Conservation (phyloP, 2,888 invertebrate genomes). For the Cantharis nigra region DNA sequence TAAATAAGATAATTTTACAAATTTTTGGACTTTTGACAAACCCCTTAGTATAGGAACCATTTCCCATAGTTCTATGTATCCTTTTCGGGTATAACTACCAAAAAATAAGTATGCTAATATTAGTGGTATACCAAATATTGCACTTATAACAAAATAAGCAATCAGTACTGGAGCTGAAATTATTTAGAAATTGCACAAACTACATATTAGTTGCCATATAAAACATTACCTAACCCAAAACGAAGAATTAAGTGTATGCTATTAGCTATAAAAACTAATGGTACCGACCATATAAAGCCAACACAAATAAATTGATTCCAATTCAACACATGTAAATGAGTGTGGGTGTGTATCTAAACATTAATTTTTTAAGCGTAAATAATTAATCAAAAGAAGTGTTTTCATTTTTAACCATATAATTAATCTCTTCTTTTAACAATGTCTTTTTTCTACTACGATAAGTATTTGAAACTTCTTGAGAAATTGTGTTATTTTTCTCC, state of each 20-base stretch:
- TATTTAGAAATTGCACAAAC: neutral
- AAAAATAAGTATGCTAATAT: neutral
- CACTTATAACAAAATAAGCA: neutral
- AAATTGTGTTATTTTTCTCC: neutral
- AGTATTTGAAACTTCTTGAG: neutral
- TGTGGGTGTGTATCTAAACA: neutral
- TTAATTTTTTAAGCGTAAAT: too few species aligned
- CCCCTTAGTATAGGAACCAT: conserved; percentile 6
- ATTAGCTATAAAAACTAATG: neutral
- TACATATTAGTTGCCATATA: neutral
- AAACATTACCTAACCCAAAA: neutral
- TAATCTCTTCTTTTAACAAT: neutral
- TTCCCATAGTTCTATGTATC: conserved; percentile 13
- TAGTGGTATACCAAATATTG: neutral
- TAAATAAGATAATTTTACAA: neutral
- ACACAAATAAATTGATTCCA: neutral
- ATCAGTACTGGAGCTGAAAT: neutral
- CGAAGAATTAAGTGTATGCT: neutral
- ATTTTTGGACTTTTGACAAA: neutral
- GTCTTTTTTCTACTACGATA: neutral
- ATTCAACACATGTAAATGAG: neutral
- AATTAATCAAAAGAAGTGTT: neutral
- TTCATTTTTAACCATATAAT: neutral
- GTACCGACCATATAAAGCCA: neutral
- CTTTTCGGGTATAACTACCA: conserved; percentile 3